These are phyloP conservation scores for Epinotia bilunana DNA, from an alignment of 2,888 invertebrate genomes.

Conservation along the genomic window DNA sequence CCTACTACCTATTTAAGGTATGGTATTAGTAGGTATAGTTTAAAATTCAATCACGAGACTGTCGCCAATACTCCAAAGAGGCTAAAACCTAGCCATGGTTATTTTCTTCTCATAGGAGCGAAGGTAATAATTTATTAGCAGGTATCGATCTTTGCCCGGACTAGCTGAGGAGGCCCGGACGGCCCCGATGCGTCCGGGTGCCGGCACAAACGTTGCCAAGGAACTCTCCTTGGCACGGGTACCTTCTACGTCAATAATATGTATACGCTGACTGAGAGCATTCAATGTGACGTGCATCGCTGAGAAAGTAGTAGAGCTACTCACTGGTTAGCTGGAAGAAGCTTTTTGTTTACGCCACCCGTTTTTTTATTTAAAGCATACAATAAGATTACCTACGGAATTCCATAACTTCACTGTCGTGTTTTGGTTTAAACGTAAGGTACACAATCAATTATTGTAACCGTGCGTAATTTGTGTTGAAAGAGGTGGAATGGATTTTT, in stretches of 20 bases:
- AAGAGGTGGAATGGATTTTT: no score
- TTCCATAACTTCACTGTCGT: background rate
- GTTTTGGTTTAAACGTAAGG: background rate
- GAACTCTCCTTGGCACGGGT: background rate
- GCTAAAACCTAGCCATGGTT: conserved; percentile 9
- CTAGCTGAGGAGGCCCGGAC: conserved; percentile 24
- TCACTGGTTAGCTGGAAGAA: background rate
- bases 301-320: background rate
- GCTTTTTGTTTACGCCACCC: background rate
- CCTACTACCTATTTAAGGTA: no score
- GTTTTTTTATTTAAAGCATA: no score
- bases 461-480: no score
- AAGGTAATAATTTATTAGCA: conserved; percentile 37
- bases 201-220: conserved; percentile 14
- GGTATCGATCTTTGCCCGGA: conserved; percentile 29
- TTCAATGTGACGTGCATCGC: background rate
- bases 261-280: background rate
- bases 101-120: conserved; percentile 31
- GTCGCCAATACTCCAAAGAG: conserved; percentile 4
- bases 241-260: background rate
- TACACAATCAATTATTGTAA: background rate
- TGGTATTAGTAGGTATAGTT: no score
- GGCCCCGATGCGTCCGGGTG: conserved; percentile 12
- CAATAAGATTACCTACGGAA: no score
- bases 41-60: background rate